Percentiles rank a stretch among this genome's conserved stretches.
Evolutionary conservation across 23 tunicate genomes (phyloP).

Genomic region (Ascidia mentula): DNA sequence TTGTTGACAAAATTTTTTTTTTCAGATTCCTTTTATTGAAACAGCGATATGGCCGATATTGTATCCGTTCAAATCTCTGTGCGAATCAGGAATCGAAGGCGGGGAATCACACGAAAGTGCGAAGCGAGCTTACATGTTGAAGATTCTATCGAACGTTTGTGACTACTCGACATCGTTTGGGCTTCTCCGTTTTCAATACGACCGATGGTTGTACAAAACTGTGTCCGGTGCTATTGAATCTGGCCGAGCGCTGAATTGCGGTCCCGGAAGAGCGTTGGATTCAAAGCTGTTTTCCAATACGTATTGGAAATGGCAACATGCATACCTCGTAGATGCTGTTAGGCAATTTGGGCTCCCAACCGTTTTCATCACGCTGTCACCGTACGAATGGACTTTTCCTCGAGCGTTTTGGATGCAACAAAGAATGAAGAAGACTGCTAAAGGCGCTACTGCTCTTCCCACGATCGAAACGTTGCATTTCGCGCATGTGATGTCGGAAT

Average conservation of each 20-base stretch:
- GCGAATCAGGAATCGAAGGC: background rate
- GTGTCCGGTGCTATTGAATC: background rate
- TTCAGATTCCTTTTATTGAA: too few species aligned
- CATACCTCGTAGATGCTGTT: background rate
- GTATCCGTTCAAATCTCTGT: background rate
- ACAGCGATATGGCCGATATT: conserved; percentile 8
- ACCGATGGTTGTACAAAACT: conserved; percentile 7
- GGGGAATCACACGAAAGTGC: background rate
- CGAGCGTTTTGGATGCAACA: background rate
- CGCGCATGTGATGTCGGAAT: background rate
- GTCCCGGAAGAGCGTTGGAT: background rate
- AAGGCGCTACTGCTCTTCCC: background rate
- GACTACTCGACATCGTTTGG: background rate
- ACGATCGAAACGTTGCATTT: background rate
- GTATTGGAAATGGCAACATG: conserved; percentile 7
- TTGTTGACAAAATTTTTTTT: too few species aligned
- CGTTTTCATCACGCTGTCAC: background rate
- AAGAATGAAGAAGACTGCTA: background rate
- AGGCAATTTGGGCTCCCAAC: background rate
- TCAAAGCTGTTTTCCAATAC: background rate
- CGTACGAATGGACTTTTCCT: background rate
- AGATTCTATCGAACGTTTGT: background rate
- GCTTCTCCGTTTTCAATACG: background rate
- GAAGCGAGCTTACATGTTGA: background rate
- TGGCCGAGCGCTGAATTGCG: background rate